phyloP scores from a whole-genome alignment of 2,888 invertebrate genomes.

The Sminthurinus aureus region DNA sequence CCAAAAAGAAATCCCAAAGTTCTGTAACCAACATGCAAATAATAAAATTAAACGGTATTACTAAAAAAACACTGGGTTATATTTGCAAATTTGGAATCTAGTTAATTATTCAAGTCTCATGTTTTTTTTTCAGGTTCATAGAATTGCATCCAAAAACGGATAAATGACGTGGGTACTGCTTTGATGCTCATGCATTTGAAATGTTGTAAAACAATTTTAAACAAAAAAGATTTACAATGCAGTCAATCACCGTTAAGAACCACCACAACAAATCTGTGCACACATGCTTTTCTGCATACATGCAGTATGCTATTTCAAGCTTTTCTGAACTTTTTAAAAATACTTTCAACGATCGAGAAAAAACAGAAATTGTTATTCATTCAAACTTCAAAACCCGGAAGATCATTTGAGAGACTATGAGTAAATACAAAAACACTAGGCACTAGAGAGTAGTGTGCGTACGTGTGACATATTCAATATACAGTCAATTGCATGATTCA shows the following conservation, averaged over 20 bases:
- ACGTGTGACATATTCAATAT: neutral
- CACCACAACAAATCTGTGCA: neutral
- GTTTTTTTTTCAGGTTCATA: neutral
- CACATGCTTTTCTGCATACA: neutral
- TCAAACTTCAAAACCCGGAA: constrained; percentile 18
- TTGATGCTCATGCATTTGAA: neutral
- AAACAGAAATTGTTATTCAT: constrained; percentile 9
- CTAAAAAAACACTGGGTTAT: neutral
- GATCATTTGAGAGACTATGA: neutral
- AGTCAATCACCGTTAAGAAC: neutral
- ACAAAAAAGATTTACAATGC: neutral
- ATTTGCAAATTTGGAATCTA: neutral
- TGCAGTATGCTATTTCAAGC: neutral
- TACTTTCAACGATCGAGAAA: neutral
- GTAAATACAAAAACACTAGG: neutral
- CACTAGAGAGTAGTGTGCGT: neutral
- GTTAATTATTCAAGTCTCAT: neutral
- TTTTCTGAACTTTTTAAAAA: too few species aligned
- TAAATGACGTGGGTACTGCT: neutral
- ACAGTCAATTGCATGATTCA: neutral
- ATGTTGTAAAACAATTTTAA: neutral
- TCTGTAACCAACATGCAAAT: neutral
- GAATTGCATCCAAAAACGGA: neutral
- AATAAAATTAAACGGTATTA: neutral
- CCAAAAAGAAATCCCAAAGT: too few species aligned